Evolutionary conservation across 2,888 invertebrate species (phyloP), one percentile per base, ranked within the genome.

Genomic region (Lampropteryx suffumata): DNA sequence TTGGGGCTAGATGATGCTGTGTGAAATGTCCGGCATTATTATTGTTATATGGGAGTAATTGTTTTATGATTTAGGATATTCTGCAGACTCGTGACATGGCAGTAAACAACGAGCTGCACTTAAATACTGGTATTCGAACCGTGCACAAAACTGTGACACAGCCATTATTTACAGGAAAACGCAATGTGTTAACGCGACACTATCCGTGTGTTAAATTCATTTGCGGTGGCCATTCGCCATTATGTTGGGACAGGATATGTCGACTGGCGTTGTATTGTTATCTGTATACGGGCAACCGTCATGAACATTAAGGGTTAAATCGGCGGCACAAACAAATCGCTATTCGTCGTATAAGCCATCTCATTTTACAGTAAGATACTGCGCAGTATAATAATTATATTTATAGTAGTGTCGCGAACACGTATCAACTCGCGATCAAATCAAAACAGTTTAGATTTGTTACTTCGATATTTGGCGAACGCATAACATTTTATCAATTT

Each of bases 161-260:
- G 14, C 4, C 36, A 28, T 55, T 57, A 61, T 59, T 65, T 53
- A 67, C 68, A 72, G 77, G 71, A 71, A 71, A 71, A 66, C 56
- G 52, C 37, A 50, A 56, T 45, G 53, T 60, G 33, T 76, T 70
- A 42, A 52, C 60, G 59, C n/a, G n/a, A n/a, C n/a, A n/a, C 61
- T 69, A 71, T 72, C 73, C 71, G 73, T 67, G 55, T 42, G 42
- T 50, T 62, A 55, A 71, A 74, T 73, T 71, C 65, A 76, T 73
- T 73, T 61, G 65, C 69, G 40, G 37, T 57, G 60, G 57, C 28
- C 54, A 55, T 47, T 33, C 14, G 39, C 21, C 40, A 50, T 52
- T 49, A 39, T 35, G 51, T 36, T 32, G 43, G n/a, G 46, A 39
- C 65, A 67, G 72, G 73, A 73, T 64, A 65, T 52, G 37, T 43